These are phyloP conservation scores for Alethe diademata DNA, from an alignment of 2,113 vertebrate species.

Conservation along the genomic window DNA sequence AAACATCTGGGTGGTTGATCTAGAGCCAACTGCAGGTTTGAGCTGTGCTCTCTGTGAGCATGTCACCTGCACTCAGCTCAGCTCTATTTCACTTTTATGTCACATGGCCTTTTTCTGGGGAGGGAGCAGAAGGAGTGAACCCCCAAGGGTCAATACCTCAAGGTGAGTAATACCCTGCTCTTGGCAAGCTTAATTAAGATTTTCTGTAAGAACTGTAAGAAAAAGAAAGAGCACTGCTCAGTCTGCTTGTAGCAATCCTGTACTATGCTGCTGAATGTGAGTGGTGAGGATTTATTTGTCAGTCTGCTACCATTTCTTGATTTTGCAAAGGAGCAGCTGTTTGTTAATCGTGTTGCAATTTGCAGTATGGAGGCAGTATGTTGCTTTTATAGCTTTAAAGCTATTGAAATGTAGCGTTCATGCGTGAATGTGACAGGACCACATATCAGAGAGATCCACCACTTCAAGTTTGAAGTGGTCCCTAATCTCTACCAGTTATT, in stretches of 20 bases:
- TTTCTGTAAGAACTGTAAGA: not conserved
- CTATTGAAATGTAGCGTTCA: not conserved
- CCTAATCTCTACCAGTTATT: not conserved
- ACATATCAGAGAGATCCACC: not conserved
- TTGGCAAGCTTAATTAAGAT: not conserved
- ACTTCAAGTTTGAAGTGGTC: not conserved
- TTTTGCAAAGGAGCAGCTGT: not conserved
- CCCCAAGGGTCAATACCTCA: not conserved
- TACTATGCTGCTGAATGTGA: not conserved
- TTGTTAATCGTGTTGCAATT: not conserved
- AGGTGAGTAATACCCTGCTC: not conserved
- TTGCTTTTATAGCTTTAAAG: not conserved
- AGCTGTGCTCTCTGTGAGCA: not conserved
- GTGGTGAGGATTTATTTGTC: not conserved
- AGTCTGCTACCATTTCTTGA: not conserved
- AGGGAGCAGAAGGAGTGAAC: not conserved
- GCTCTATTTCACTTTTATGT: not conserved
- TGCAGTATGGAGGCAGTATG: not conserved
- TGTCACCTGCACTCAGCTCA: not conserved
- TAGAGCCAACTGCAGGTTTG: not conserved
- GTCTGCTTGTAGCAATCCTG: not conserved
- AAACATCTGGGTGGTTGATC: not conserved
- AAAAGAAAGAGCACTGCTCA: not conserved
- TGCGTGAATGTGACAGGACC: not conserved
- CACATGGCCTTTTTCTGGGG: not conserved